These are phyloP conservation scores for Phocides pigmalion DNA, from an alignment of 1,140 invertebrate species.

Conservation along the genomic window DNA sequence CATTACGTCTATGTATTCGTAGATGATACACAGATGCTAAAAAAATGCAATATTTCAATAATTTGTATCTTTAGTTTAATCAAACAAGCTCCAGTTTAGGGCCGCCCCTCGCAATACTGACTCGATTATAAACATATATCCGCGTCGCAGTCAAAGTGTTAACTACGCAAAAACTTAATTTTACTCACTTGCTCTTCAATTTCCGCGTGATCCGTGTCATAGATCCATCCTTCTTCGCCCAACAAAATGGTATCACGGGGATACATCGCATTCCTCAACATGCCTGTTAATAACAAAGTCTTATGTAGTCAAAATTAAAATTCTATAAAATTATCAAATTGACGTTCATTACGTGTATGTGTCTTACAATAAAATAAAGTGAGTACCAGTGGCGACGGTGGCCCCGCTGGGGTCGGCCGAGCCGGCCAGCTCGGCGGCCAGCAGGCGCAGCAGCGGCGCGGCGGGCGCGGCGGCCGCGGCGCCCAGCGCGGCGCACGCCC, in stretches of 20 bases:
- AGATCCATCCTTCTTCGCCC: slow-evolving; percentile 90
- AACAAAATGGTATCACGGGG: slow-evolving; percentile 95
- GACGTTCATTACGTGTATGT: too few relatives aligned
- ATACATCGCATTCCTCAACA: slow-evolving; percentile 94
- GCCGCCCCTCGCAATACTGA: too few relatives aligned
- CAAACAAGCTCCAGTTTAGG: too few relatives aligned
- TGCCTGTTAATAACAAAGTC: slow-evolving; percentile 54
- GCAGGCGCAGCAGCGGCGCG: slow-evolving; percentile 93
- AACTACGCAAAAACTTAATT: slow-evolving; percentile 16
- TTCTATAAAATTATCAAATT: too few relatives aligned
- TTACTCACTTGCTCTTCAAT: slow-evolving; percentile 97
- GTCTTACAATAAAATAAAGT: too few relatives aligned
- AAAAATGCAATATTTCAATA: too few relatives aligned
- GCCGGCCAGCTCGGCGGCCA: slow-evolving; percentile 98
- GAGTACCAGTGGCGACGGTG: slow-evolving; percentile 90
- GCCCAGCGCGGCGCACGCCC: slow-evolving; percentile 93
- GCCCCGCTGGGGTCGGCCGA: slow-evolving; percentile 97
- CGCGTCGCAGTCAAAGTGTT: too few relatives aligned
- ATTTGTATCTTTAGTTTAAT: too few relatives aligned
- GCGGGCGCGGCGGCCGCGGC: slow-evolving; percentile 92
- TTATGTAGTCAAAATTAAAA: too few relatives aligned
- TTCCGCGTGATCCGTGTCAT: slow-evolving; percentile 97
- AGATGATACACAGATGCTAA: too few relatives aligned
- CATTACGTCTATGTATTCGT: too few relatives aligned
- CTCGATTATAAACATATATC: too few relatives aligned